Evolutionary conservation across 1,140 invertebrate species (phyloP).

Genomic region (Ridgeia piscesae): DNA sequence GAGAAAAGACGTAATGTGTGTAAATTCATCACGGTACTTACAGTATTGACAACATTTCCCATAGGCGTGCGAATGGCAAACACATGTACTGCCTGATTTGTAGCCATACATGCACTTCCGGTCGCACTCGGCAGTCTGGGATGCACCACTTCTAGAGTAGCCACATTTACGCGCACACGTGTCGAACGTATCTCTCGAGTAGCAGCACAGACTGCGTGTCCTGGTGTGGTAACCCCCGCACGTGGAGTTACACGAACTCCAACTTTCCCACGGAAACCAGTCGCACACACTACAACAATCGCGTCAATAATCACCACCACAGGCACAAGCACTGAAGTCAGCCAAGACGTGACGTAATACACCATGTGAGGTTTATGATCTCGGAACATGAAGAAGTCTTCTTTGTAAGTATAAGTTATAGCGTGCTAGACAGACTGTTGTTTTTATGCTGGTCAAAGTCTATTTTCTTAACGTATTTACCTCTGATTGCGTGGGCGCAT

Average conservation of each 20-base stretch:
- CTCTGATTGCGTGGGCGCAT: no score
- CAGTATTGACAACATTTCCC: not conserved
- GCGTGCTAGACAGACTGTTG: no score
- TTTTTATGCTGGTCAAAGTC: no score
- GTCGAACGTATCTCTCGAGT: not conserved
- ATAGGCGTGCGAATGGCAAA: not conserved
- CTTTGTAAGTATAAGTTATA: no score
- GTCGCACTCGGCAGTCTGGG: not conserved
- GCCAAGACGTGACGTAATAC: no score
- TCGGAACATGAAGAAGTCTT: no score
- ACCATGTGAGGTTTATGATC: no score
- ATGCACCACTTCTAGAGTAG: not conserved
- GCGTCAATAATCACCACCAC: not conserved
- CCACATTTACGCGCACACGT: not conserved
- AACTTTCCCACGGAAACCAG: not conserved
- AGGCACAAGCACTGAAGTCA: no score
- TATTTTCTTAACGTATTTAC: no score
- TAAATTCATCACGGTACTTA: not conserved
- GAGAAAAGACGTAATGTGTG: not conserved
- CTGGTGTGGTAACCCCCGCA: not conserved
- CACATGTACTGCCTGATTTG: constrained; percentile 3
- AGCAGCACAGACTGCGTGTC: not conserved
- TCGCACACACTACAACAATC: not conserved
- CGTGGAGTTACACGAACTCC: not conserved
- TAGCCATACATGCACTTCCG: not conserved